Evolutionary conservation across 2,797 vertebrate genomes (phyloP).

Genomic region (Brotula barbata): DNA sequence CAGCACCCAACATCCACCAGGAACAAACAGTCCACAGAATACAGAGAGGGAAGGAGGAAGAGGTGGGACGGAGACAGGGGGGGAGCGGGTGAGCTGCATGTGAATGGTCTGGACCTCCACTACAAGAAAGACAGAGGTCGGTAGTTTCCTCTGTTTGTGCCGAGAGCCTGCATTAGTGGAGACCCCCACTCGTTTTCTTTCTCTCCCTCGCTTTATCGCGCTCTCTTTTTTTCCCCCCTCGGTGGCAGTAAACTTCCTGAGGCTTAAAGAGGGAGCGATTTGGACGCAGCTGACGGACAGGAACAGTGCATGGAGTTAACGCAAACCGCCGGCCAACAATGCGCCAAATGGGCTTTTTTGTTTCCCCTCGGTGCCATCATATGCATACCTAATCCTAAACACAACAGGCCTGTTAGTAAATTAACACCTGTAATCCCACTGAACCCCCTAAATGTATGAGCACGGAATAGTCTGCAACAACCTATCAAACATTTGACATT

Average conservation of each 20-base stretch:
- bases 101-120: slow-evolving; percentile 62
- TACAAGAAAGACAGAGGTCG: slow-evolving; percentile 67
- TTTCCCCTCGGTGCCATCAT: slow-evolving; percentile 24
- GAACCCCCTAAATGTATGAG: no score
- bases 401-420: neutral
- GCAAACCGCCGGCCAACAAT: slow-evolving; percentile 39
- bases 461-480: no score
- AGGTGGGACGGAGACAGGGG: slow-evolving; percentile 46
- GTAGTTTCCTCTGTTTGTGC: slow-evolving; percentile 74
- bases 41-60: slow-evolving; percentile 55
- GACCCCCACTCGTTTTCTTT: slow-evolving; percentile 8
- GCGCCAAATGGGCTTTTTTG: slow-evolving; percentile 29
- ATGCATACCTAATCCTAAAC: slow-evolving; percentile 13
- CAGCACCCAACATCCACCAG: slow-evolving; percentile 62
- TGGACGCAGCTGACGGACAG: no score
- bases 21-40: slow-evolving; percentile 66
- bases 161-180: slow-evolving; percentile 56
- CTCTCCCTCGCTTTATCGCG: slow-evolving; percentile 40
- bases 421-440: no score
- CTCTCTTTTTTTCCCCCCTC: slow-evolving; percentile 40
- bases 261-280: slow-evolving; percentile 57
- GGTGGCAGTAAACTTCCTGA: slow-evolving; percentile 73
- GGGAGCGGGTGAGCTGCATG: slow-evolving; percentile 27
- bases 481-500: no score
- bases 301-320: no score